Evolutionary conservation across 2,797 vertebrate species (phyloP).

Genomic region (Crax fasciolata): DNA sequence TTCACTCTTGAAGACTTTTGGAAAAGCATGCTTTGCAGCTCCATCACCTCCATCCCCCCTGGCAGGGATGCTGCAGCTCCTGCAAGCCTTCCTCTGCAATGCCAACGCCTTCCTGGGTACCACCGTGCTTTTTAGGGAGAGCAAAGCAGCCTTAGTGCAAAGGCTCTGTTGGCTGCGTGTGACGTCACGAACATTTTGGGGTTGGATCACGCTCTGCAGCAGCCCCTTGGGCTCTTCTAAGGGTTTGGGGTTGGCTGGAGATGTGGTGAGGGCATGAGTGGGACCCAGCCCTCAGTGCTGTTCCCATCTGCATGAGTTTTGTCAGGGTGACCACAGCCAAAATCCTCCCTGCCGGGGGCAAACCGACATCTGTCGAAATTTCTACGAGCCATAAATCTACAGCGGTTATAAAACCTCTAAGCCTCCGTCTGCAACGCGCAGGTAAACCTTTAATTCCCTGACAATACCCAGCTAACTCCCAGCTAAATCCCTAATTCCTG

Average conservation of each 20-base stretch:
- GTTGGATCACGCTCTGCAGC: not conserved
- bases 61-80: not conserved
- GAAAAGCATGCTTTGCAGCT: not conserved
- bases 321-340: not conserved
- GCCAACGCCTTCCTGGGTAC: too few relatives aligned
- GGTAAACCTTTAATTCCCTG: conserved; percentile 70
- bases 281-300: not conserved
- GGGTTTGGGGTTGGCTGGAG: not conserved
- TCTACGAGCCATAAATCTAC: conserved; percentile 38
- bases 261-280: not conserved
- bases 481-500: conserved; percentile 40
- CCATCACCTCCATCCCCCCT: fast-evolving
- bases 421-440: not conserved
- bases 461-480: conserved; percentile 32
- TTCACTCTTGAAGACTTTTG: fast-evolving
- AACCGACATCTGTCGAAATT: conserved; percentile 35
- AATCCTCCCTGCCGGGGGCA: conserved; percentile 54
- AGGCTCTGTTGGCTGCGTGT: fast-evolving
- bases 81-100: too few relatives aligned
- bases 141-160: not conserved
- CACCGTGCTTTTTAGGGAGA: fast-evolving
- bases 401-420: conserved; percentile 32
- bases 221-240: not conserved
- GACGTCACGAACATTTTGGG: fast-evolving
- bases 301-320: not conserved